Base-by-base conservation (phyloP, 1,140 invertebrate species). In the Varroa destructor region DNA sequence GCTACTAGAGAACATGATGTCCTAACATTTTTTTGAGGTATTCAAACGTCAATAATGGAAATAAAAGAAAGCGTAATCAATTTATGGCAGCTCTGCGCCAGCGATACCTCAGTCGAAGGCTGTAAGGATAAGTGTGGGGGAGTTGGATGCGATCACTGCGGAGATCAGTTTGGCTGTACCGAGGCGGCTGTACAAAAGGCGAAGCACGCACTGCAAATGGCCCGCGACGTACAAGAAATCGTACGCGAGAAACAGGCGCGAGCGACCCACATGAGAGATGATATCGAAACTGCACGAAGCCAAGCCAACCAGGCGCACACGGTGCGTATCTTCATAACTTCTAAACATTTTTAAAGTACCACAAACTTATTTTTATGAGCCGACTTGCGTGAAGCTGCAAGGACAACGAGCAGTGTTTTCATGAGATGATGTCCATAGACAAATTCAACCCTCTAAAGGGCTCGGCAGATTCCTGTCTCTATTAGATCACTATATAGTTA, bases 71-170 rank as follows among this genome's bases (percentile, higher is more conserved):
- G 25, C 25, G 25, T 51, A 8, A 5, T 51, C 8, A 8, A 51
- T 75, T 58, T 56, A 40, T 73, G 71, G 6, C 55, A 71, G 55
- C 55, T 98, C 78, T 97, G 94, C 81, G 93, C 91, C 74, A 86
- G 87, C 8, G 56, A 56, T 14, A 76, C 84, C 83, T 76, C 76
- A 72, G 90, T 89, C 42, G 86, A 90, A 76, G 87, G 87, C 55
- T 97, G 94, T 79, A 91, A 96, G 78, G 79, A 80, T 70, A 83
- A 93, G 46, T 98, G 94, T 81, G 94, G 94, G 51, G 94, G 94
- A 36, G 93, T 91, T 56, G 91, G 91, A 0, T 98, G 94, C 81
- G 78, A 77, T 5, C 86, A 85, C 77, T 97, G 94, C 81, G 93
- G 92, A 70, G 90, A 89, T 12, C 25, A 67, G 40, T 81, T 93